phyloP scores from a whole-genome alignment of 2,113 vertebrate genomes.

The Tympanuchus pallidicinctus region DNA sequence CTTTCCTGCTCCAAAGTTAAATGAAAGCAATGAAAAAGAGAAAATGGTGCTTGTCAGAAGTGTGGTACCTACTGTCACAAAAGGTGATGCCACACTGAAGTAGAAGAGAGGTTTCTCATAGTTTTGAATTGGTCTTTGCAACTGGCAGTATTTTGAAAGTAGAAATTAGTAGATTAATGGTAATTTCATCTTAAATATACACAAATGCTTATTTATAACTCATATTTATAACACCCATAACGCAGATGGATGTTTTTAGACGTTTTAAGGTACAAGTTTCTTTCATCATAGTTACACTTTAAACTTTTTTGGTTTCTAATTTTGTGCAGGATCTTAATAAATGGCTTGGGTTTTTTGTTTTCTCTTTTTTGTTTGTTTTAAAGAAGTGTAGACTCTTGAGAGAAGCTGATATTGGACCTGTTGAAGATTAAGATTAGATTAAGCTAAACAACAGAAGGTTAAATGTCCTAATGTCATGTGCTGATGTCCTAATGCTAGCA shows the following conservation, averaged over 20 bases:
- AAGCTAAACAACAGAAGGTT: background rate
- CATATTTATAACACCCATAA: too few species aligned
- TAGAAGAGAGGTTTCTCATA: background rate
- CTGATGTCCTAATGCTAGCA: background rate
- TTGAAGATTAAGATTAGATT: background rate
- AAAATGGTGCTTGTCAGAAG: background rate
- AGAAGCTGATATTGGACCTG: background rate
- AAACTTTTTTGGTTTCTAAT: background rate
- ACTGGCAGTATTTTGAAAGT: background rate
- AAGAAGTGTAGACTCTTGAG: background rate
- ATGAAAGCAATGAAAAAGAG: background rate
- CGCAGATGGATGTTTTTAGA: background rate
- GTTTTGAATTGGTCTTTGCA: background rate
- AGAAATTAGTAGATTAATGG: background rate
- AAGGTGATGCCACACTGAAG: background rate
- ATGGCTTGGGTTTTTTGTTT: background rate
- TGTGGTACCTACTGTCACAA: background rate
- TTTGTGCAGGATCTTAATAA: background rate
- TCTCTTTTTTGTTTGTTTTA: background rate
- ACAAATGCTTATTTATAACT: background rate
- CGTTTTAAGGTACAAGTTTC: background rate
- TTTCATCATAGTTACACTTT: background rate
- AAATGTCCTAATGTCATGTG: background rate
- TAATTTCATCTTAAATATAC: background rate
- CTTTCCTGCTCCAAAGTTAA: background rate